Percentiles rank a stretch among this genome's conserved stretches.
phyloP scores from a whole-genome alignment of 2,888 invertebrate species.

The Adelphocoris suturalis region DNA sequence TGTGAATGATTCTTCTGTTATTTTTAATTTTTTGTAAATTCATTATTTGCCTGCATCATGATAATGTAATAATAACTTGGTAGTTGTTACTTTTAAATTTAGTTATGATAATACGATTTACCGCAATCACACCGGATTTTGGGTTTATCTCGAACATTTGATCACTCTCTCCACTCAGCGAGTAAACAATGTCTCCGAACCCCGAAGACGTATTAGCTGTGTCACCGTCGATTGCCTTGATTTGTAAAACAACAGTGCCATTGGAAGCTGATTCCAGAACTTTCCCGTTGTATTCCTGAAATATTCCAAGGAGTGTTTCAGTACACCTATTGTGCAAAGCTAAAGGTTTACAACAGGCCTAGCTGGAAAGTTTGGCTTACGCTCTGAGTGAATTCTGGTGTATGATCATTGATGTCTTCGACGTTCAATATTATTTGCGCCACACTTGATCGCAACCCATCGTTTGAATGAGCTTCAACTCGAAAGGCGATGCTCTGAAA shows the following conservation, averaged over 20 bases:
- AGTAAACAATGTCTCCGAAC: conserved; percentile 86
- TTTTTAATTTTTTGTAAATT: too few species aligned
- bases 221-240: conserved; percentile 87
- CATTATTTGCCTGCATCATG: too few species aligned
- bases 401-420: conserved; percentile 88
- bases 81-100: too few species aligned
- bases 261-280: conserved; percentile 85
- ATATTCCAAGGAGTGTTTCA: neutral
- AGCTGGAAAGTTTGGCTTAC: conserved; percentile 77
- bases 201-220: conserved; percentile 83
- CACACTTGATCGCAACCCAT: conserved; percentile 78
- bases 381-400: conserved; percentile 82
- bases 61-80: too few species aligned
- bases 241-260: conserved; percentile 84
- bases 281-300: conserved; percentile 84
- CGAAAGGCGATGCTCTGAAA: conserved; percentile 79
- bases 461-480: conserved; percentile 79
- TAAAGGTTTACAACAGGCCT: too few species aligned
- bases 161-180: conserved; percentile 86
- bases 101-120: conserved; percentile 76
- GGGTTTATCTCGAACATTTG: conserved; percentile 87
- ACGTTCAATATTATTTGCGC: conserved; percentile 79
- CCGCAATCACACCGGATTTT: conserved; percentile 84
- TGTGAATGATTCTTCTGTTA: neutral
- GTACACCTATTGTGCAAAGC: neutral